Conservation (phyloP, 2,797 vertebrate species). For the Hozukius guyotensis region DNA sequence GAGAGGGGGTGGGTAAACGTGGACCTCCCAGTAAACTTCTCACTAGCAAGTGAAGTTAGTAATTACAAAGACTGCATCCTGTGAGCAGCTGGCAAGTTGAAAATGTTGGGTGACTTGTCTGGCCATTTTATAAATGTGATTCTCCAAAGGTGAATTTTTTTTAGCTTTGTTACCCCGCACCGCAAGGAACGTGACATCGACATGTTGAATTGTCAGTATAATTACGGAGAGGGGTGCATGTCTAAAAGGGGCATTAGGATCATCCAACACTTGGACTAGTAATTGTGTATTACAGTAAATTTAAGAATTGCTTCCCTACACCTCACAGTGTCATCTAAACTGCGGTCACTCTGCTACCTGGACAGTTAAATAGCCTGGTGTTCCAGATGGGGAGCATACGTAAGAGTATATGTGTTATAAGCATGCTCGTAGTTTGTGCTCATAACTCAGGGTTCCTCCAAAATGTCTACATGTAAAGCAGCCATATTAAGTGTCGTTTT, state of each 20-base stretch:
- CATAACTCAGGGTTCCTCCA: neutral
- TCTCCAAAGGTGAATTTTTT: neutral
- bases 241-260: neutral
- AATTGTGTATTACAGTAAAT: neutral
- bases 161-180: neutral
- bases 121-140: neutral
- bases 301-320: too few species aligned
- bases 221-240: neutral
- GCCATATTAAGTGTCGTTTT: neutral
- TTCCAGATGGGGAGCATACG: neutral
- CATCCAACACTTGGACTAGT: neutral
- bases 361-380: neutral
- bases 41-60: neutral
- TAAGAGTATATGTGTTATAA: neutral
- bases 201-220: neutral
- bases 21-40: neutral
- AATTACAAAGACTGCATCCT: neutral
- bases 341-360: neutral
- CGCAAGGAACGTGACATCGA: too few species aligned
- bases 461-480: neutral
- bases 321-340: neutral
- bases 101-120: neutral
- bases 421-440: neutral
- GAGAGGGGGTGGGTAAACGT: neutral
- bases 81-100: neutral